phyloP scores from a whole-genome alignment of 2,797 vertebrate species.

The Sebastiscus tertius region DNA sequence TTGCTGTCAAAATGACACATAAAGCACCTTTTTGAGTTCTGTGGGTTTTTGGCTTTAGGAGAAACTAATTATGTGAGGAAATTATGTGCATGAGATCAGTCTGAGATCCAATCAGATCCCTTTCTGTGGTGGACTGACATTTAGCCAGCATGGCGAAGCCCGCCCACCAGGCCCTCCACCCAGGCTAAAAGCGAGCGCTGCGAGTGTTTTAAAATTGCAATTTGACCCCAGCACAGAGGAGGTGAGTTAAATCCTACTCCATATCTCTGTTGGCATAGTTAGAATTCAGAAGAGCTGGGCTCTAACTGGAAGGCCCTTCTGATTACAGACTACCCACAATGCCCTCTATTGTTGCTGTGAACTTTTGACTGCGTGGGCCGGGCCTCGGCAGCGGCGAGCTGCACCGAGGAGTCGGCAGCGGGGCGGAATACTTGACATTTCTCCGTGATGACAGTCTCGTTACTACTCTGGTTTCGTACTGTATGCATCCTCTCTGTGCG shows the following conservation, averaged over 20 bases:
- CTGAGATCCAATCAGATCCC: slow-evolving; percentile 34
- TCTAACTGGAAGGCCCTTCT: slow-evolving; percentile 69
- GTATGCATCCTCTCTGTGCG: slow-evolving; percentile 52
- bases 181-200: slow-evolving; percentile 41
- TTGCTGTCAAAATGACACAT: slow-evolving; percentile 1
- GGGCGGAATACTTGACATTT: slow-evolving; percentile 83
- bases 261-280: slow-evolving; percentile 77
- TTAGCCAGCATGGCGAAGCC: slow-evolving; percentile 42
- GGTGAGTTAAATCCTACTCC: slow-evolving; percentile 72
- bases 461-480: slow-evolving; percentile 66
- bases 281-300: slow-evolving; percentile 69
- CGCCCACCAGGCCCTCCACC: slow-evolving; percentile 48
- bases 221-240: slow-evolving; percentile 64
- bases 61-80: background rate
- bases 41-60: background rate
- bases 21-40: background rate
- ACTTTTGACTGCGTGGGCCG: slow-evolving; percentile 82
- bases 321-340: slow-evolving; percentile 80
- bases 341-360: slow-evolving; percentile 79
- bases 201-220: slow-evolving; percentile 55
- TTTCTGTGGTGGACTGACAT: slow-evolving; percentile 59
- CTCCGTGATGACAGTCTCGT: slow-evolving; percentile 75
- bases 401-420: slow-evolving; percentile 71
- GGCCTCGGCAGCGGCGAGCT: slow-evolving; percentile 64
- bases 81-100: slow-evolving; percentile 11